Evolutionary conservation across 2,113 vertebrate genomes (phyloP).

Genomic region (Daubentonia madagascariensis): DNA sequence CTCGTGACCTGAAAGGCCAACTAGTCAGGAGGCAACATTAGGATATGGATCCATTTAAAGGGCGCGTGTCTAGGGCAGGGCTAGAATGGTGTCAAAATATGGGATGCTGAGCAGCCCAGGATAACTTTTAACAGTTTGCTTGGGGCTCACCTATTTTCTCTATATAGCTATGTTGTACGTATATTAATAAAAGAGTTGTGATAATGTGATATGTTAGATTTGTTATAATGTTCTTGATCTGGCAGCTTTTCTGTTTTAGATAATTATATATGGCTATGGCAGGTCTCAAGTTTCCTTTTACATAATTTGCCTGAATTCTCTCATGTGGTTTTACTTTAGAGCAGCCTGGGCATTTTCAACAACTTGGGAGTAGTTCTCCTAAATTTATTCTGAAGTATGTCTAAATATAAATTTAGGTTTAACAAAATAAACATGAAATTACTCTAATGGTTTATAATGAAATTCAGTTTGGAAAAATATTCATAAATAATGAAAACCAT

Average conservation of each 20-base stretch:
- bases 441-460: not conserved
- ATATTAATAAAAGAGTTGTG: not conserved
- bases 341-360: not conserved
- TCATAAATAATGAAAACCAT: not conserved
- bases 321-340: not conserved
- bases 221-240: not conserved
- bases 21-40: not conserved
- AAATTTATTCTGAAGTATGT: not conserved
- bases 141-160: not conserved
- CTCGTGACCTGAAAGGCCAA: not conserved
- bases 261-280: not conserved
- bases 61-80: accelerated
- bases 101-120: not conserved
- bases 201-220: not conserved
- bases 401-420: constrained; percentile 17
- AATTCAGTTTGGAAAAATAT: not conserved
- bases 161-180: not conserved
- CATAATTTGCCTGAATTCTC: not conserved
- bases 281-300: not conserved
- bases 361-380: not conserved
- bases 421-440: not conserved
- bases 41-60: not conserved
- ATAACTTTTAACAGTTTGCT: not conserved
- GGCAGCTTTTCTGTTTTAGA: constrained; percentile 3
- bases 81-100: not conserved